phyloP scores from a whole-genome alignment of 2,888 invertebrate genomes.

The Halictus quadricinctus region DNA sequence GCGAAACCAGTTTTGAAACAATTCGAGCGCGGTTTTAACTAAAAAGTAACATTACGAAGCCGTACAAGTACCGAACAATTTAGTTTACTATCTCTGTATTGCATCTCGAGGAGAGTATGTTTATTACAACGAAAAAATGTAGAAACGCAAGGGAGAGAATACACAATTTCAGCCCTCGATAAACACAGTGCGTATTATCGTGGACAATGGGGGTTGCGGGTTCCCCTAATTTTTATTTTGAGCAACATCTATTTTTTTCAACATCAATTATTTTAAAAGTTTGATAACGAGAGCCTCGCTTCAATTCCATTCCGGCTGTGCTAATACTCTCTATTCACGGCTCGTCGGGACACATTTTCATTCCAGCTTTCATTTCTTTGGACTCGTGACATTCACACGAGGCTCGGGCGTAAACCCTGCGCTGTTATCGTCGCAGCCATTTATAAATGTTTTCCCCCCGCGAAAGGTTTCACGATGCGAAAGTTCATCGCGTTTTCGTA shows the following conservation, averaged over 20 bases:
- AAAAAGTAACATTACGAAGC: background rate
- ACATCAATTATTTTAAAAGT: background rate
- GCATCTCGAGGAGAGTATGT: background rate
- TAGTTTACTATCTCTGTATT: background rate
- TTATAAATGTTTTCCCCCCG: conserved; percentile 21
- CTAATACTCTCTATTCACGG: conserved; percentile 6
- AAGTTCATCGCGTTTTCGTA: conserved; percentile 39
- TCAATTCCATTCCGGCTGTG: background rate
- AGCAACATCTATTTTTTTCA: background rate
- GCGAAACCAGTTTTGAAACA: background rate
- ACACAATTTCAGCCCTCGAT: background rate
- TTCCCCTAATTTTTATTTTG: background rate
- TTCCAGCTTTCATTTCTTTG: conserved; percentile 1
- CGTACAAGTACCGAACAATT: background rate
- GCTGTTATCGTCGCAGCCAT: conserved; percentile 6
- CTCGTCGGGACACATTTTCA: background rate
- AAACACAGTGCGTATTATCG: background rate
- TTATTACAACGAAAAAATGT: background rate
- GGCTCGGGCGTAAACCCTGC: conserved; percentile 9
- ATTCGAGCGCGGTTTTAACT: background rate
- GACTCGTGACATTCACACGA: conserved; percentile 38
- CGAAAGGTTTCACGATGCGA: conserved; percentile 3
- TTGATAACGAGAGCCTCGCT: background rate
- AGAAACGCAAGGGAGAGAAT: background rate
- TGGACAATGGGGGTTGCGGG: background rate